These are phyloP conservation scores for Leuciscus idus DNA, from an alignment of 2,113 vertebrate species.

Conservation along the genomic window DNA sequence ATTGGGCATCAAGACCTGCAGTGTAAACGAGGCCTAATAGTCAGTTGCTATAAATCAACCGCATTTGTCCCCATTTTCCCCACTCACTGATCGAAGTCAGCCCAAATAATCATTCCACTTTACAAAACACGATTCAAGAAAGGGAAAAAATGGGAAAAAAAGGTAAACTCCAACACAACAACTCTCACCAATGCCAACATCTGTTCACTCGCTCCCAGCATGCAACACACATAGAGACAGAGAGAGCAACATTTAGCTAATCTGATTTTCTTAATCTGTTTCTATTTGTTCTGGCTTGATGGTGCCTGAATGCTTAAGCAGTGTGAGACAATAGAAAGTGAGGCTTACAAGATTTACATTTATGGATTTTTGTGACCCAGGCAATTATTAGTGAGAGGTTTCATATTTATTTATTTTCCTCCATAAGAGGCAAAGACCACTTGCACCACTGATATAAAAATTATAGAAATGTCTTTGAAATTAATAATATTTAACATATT, in stretches of 20 bases:
- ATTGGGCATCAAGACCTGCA: too few species aligned
- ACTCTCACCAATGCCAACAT: neutral
- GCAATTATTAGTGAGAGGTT: slow-evolving; percentile 49
- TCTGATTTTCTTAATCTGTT: slow-evolving; percentile 65
- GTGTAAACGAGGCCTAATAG: too few species aligned
- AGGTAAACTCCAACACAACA: neutral
- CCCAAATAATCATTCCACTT: too few species aligned
- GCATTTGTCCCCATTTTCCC: too few species aligned
- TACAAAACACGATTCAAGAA: neutral
- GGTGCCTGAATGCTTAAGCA: slow-evolving; percentile 54
- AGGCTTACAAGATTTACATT: slow-evolving; percentile 31
- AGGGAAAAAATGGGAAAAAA: neutral
- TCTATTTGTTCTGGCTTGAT: slow-evolving; percentile 57
- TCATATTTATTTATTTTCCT: neutral
- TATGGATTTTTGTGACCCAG: slow-evolving; percentile 32
- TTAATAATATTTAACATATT: neutral
- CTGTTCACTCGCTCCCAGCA: neutral
- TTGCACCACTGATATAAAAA: neutral
- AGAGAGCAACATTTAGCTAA: slow-evolving; percentile 38
- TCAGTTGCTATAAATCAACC: too few species aligned
- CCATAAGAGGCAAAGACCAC: neutral
- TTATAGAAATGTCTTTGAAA: neutral
- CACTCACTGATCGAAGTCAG: too few species aligned
- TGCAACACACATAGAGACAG: neutral
- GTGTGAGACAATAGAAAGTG: slow-evolving; percentile 43